Evolutionary conservation across 2,888 invertebrate species (phyloP), one percentile per base, ranked within the genome.

Genomic region (Synergus umbraculus): DNA sequence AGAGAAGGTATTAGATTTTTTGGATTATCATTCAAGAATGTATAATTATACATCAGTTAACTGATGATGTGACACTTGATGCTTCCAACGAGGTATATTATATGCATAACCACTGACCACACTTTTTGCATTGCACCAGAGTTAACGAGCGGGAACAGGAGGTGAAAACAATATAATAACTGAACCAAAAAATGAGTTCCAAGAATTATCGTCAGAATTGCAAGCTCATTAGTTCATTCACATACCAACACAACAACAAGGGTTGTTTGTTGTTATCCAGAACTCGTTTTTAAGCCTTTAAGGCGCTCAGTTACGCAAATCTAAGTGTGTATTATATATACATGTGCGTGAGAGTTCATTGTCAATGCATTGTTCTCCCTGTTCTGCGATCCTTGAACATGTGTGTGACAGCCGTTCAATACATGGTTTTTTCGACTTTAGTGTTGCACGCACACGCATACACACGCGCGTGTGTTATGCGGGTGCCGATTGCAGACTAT

Each of bases 351-450:
- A 76, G 63, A 54, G 76, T 73, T 43, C 64, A 29, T 18, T 66
- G 13, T 44, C 58, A 65, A 54, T 66, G 66, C 66, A 65, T 66
- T 76, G 67, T 22, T 76, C 29, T 44, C 60, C 44, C 22, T 44
- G 29, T 44, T 44, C 9, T 18, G n/a, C 41, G 49, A 65, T 41
- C 18, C n/a, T 41, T 46, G 66, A 54, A 77, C 49, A 67, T 46
- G 67, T 66, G 54, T 46, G 66, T 22, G 22, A 66, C 43, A 78
- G 66, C 37, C 18, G n/a, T 77, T 78, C 76, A 66, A 67, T 78
- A 80, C 22, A 22, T 80, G 76, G 80, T 54, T 73, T 73, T 73
- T 54, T 73, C 73, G 29, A 54, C n/a, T 73, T 37, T 54, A 29
- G 37, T 73, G 37, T 73, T 54, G 22, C 29, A 10, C 49, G 49